Conservation (phyloP, 2,797 vertebrate genomes). For the Gymnocypris eckloni region DNA sequence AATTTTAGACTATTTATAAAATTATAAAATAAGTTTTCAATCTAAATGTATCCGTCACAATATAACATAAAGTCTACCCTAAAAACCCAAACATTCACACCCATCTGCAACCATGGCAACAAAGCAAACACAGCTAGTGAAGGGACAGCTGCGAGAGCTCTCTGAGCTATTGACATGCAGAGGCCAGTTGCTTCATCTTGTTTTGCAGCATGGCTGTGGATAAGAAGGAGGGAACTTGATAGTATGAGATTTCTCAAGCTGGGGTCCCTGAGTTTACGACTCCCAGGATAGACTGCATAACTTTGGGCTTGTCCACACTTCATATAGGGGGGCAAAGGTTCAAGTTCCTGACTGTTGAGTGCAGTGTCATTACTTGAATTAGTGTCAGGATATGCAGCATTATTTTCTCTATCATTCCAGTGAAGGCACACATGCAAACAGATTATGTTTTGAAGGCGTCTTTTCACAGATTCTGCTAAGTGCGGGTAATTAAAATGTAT, state of each 20-base stretch:
- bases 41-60: neutral
- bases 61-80: conserved; percentile 1
- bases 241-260: conserved; percentile 43
- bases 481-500: neutral
- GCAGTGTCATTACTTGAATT: conserved; percentile 49
- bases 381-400: neutral
- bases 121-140: conserved; percentile 47
- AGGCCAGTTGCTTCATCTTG: conserved; percentile 42
- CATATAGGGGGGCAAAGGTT: conserved; percentile 36
- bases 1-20: neutral
- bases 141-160: conserved; percentile 49
- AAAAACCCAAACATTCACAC: conserved; percentile 30
- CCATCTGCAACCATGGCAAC: conserved; percentile 42
- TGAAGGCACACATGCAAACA: neutral
- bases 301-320: conserved; percentile 26
- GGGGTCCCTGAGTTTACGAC: conserved; percentile 35
- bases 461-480: neutral
- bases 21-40: conserved; percentile 7
- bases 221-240: conserved; percentile 32
- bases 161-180: conserved; percentile 56
- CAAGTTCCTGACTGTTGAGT: conserved; percentile 53
- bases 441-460: neutral
- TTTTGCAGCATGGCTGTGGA: conserved; percentile 20
- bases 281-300: conserved; percentile 51
- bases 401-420: neutral